A percentile compares a stretch with the other conserved stretches of the same genome.
Evolutionary conservation across 2,888 invertebrate species (phyloP).

Genomic region (Thereva nobilitata): DNA sequence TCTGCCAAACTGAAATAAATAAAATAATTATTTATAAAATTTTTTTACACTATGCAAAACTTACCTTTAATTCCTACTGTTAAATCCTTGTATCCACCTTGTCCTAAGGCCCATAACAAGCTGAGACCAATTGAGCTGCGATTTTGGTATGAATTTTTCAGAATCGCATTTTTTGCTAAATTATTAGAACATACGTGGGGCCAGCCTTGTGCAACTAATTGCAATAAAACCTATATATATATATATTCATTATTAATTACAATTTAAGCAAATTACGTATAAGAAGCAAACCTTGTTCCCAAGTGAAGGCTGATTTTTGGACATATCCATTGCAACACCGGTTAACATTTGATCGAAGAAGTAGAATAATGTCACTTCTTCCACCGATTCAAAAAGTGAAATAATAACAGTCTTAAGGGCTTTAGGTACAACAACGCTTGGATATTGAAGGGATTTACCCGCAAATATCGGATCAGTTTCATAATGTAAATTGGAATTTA

Average conservation of each 20-base stretch:
- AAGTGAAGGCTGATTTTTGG: slow-evolving; percentile 62
- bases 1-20: slow-evolving; percentile 69
- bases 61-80: slow-evolving; percentile 69
- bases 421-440: slow-evolving; percentile 49
- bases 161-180: slow-evolving; percentile 65
- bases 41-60: not conserved
- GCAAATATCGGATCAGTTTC: slow-evolving; percentile 53
- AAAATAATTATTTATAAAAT: not conserved
- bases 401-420: slow-evolving; percentile 47
- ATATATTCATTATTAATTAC: not conserved
- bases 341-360: slow-evolving; percentile 74
- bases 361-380: slow-evolving; percentile 66
- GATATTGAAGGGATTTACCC: slow-evolving; percentile 52
- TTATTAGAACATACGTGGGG: slow-evolving; percentile 67
- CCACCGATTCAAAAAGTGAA: slow-evolving; percentile 62
- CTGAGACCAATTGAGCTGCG: slow-evolving; percentile 73
- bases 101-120: slow-evolving; percentile 76
- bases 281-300: slow-evolving; percentile 64
- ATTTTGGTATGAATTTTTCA: slow-evolving; percentile 77
- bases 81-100: slow-evolving; percentile 69
- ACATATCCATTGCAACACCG: slow-evolving; percentile 73
- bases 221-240: slow-evolving; percentile 62
- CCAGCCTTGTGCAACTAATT: slow-evolving; percentile 68
- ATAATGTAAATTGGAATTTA: slow-evolving; percentile 50
- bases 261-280: not conserved